Conservation (phyloP, 2,797 vertebrate species). For the Ctenochaetus hawaiiensis region DNA sequence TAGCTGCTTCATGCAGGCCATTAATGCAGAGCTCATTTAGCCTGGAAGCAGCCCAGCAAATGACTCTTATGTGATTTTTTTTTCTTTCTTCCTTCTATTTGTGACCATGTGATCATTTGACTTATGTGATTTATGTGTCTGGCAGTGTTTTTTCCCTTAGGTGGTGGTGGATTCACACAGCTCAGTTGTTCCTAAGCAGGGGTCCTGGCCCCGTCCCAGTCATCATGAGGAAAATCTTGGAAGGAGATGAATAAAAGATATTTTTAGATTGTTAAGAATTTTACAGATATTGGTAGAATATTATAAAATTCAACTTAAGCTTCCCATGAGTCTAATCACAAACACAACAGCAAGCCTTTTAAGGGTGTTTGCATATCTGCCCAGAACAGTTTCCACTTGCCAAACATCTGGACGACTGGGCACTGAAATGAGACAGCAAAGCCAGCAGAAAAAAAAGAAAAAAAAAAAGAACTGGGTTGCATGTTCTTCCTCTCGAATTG, state of each 20-base stretch:
- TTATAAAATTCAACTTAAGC: slow-evolving; percentile 1
- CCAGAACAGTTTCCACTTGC: slow-evolving; percentile 28
- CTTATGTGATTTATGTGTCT: slow-evolving; percentile 41
- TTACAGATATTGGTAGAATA: slow-evolving; percentile 5
- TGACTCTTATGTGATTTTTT: slow-evolving; percentile 6
- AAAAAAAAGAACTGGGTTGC: slow-evolving; percentile 15
- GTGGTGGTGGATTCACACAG: slow-evolving; percentile 6
- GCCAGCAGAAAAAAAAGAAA: slow-evolving; percentile 9
- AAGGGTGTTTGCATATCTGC: slow-evolving; percentile 11
- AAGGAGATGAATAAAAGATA: slow-evolving; percentile 8
- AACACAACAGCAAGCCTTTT: background rate
- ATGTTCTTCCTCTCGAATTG: slow-evolving; percentile 7
- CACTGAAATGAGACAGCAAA: slow-evolving; percentile 12
- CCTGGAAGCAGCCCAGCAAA: slow-evolving; percentile 34
- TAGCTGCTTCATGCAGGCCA: slow-evolving; percentile 46
- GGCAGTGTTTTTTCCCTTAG: slow-evolving; percentile 15
- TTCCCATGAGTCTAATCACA: background rate
- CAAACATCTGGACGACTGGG: slow-evolving; percentile 55
- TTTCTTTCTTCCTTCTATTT: slow-evolving; percentile 29
- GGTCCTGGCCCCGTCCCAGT: slow-evolving; percentile 6
- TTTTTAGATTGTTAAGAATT: background rate
- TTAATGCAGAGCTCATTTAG: slow-evolving; percentile 65
- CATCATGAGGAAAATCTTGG: background rate
- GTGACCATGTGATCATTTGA: slow-evolving; percentile 37
- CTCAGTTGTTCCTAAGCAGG: slow-evolving; percentile 28